Conservation (phyloP, 2,113 vertebrate genomes). For the Gracilinanus agilis region DNA sequence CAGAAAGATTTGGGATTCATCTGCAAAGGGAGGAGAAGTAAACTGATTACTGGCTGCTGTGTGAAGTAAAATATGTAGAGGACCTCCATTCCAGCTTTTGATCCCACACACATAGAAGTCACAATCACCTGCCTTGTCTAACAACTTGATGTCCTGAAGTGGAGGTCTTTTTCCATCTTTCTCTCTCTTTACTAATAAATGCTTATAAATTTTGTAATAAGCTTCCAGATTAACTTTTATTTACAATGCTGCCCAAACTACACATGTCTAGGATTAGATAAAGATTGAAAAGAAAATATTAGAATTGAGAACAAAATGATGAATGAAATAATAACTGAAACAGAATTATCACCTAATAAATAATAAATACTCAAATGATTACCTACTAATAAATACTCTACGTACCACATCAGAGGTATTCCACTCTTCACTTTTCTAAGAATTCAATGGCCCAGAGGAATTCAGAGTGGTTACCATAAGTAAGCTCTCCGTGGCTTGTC, state of each 20-base stretch:
- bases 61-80: no score
- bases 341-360: not conserved
- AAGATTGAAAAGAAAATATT: not conserved
- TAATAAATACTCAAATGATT: not conserved
- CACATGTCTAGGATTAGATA: not conserved
- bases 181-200: no score
- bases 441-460: not conserved
- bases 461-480: not conserved
- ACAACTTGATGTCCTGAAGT: no score
- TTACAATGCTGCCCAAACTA: not conserved
- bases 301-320: not conserved
- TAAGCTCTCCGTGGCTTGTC: not conserved
- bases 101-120: no score
- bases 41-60: not conserved
- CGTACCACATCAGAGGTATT: not conserved
- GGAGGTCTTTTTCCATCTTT: no score
- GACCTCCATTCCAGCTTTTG: no score
- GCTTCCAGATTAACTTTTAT: no score
- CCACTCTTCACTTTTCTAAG: not conserved
- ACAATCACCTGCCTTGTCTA: no score
- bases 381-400: not conserved
- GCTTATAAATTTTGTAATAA: no score
- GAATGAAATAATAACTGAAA: not conserved
- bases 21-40: not conserved
- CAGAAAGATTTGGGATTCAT: not conserved